Evolutionary conservation across 1,140 invertebrate genomes (phyloP).

Genomic region (Chelonus insularis): DNA sequence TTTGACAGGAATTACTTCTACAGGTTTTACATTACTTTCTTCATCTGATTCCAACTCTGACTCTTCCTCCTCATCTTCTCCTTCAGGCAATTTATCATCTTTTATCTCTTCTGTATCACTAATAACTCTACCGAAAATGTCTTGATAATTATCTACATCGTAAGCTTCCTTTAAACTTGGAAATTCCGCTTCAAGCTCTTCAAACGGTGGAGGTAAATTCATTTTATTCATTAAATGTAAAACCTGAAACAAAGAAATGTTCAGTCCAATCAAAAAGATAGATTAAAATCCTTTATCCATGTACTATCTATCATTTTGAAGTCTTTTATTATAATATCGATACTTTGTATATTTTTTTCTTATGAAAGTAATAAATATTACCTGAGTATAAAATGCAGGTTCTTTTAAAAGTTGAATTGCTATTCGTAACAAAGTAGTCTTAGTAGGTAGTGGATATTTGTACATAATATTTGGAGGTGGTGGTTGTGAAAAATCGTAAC

Average conservation of each 20-base stretch:
- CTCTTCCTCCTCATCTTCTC: conserved; percentile 64
- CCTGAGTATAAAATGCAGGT: conserved; percentile 81
- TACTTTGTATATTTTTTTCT: too few species aligned
- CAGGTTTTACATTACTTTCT: conserved; percentile 51
- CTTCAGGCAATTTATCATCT: conserved; percentile 21
- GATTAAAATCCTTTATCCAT: too few species aligned
- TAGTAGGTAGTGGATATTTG: conserved; percentile 75
- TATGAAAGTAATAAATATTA: conserved; percentile 21
- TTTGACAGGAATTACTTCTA: conserved; percentile 61
- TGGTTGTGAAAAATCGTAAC: conserved; percentile 70
- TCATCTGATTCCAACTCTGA: conserved; percentile 81
- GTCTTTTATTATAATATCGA: too few species aligned
- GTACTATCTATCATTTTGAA: too few species aligned
- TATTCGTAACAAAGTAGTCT: conserved; percentile 77
- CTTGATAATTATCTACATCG: conserved; percentile 50
- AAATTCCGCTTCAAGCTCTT: conserved; percentile 58
- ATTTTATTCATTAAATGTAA: conserved; percentile 96
- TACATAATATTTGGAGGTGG: conserved; percentile 74
- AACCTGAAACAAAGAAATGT: conserved; percentile 64
- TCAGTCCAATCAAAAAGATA: too few species aligned
- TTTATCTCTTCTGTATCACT: conserved; percentile 40
- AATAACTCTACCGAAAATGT: conserved; percentile 56
- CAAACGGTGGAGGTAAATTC: conserved; percentile 87
- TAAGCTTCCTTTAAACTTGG: conserved; percentile 49
- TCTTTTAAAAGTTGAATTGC: conserved; percentile 72